A percentile compares a stretch with the other conserved stretches of the same genome.
Evolutionary conservation across 1,140 invertebrate genomes (phyloP).

Genomic region (Megalonaias nervosa): DNA sequence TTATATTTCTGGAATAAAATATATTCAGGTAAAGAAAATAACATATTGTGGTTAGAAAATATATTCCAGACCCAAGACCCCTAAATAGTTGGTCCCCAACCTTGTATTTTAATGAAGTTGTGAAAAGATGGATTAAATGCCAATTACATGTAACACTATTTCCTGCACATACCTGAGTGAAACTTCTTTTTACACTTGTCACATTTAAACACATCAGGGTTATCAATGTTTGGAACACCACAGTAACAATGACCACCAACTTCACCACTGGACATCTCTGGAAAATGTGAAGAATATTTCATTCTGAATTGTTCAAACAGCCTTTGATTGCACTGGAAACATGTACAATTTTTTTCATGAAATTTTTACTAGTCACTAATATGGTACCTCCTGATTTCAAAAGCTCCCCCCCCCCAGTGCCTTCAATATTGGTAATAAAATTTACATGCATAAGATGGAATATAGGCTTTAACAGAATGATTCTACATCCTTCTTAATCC

Average conservation of each 20-base stretch:
- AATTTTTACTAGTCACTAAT: too few species aligned
- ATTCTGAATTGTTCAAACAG: too few species aligned
- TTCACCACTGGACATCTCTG: too few species aligned
- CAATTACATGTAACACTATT: background rate
- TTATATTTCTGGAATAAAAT: background rate
- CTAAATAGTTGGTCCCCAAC: background rate
- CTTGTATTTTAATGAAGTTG: background rate
- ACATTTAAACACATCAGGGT: conserved; percentile 29
- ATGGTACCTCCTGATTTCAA: too few species aligned
- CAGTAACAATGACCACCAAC: conserved; percentile 32
- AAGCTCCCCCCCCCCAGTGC: too few species aligned
- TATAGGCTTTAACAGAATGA: too few species aligned
- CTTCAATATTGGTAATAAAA: too few species aligned
- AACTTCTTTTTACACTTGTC: conserved; percentile 44
- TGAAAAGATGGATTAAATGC: background rate
- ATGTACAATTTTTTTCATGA: too few species aligned
- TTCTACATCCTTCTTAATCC: too few species aligned
- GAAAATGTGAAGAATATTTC: too few species aligned
- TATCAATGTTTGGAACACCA: conserved; percentile 13
- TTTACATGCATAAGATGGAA: too few species aligned
- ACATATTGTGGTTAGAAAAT: background rate
- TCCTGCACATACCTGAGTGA: conserved; percentile 38
- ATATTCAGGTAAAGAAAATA: background rate
- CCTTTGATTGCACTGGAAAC: too few species aligned
- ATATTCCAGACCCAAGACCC: background rate